These are phyloP conservation scores for Coregonus clupeaformis DNA, from an alignment of 2,113 vertebrate genomes.

Conservation along the genomic window DNA sequence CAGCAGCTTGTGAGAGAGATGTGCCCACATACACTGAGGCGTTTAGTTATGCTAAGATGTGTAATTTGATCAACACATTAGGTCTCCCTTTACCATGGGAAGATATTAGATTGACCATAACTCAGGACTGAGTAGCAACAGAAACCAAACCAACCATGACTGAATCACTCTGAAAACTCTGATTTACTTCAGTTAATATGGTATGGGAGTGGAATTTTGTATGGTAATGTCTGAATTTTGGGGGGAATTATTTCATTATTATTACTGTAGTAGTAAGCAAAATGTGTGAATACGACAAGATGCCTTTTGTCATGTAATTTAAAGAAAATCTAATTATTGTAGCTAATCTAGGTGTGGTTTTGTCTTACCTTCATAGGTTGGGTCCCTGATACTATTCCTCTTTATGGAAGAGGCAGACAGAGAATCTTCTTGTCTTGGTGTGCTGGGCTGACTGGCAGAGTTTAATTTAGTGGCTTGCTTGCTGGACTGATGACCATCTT, in stretches of 20 bases:
- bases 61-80: constrained; percentile 55
- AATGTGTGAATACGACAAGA: not conserved
- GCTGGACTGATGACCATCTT: constrained; percentile 33
- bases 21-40: too few species aligned
- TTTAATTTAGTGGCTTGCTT: constrained; percentile 35
- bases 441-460: not conserved
- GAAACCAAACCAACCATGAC: constrained; percentile 6
- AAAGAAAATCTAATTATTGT: not conserved
- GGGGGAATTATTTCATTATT: not conserved
- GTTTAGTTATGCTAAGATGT: constrained; percentile 6
- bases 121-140: not conserved
- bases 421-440: not conserved
- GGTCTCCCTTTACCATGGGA: constrained; percentile 49
- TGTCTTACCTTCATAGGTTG: constrained; percentile 53
- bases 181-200: not conserved
- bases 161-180: not conserved
- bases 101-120: not conserved
- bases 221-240: not conserved
- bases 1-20: too few species aligned
- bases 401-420: not conserved
- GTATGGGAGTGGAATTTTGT: not conserved
- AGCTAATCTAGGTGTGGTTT: not conserved
- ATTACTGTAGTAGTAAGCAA: not conserved
- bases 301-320: not conserved
- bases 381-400: constrained; percentile 21